These are phyloP conservation scores for Mus pahari DNA, from an alignment of 2,113 vertebrate genomes.

Conservation along the genomic window DNA sequence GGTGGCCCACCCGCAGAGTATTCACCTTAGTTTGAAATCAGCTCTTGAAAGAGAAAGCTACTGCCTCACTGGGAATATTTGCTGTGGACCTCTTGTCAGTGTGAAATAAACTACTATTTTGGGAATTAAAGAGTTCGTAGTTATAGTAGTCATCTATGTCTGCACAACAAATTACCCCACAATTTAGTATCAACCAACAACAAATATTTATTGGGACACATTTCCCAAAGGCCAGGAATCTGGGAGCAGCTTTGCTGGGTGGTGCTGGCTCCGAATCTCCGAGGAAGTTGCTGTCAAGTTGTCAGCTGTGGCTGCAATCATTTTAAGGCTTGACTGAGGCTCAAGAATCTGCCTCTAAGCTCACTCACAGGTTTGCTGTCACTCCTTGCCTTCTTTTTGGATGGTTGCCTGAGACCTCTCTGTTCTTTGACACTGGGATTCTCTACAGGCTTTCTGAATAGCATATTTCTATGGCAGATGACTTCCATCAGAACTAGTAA, in stretches of 20 bases:
- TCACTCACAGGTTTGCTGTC: not conserved
- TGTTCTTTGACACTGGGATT: not conserved
- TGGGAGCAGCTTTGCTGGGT: not conserved
- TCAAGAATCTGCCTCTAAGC: not conserved
- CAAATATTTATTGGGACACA: not conserved
- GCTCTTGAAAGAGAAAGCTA: not conserved
- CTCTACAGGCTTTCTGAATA: not conserved
- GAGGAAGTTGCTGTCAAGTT: not conserved
- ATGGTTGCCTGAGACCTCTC: not conserved
- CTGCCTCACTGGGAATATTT: not conserved
- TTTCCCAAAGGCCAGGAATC: not conserved
- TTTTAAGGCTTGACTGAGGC: not conserved
- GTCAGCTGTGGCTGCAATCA: not conserved
- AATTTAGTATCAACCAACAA: not conserved
- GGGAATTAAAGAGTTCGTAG: not conserved
- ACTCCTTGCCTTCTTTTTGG: not conserved
- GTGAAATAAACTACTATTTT: not conserved
- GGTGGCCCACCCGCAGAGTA: not conserved
- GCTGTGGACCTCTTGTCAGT: not conserved
- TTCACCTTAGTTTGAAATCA: not conserved
- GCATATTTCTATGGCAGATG: not conserved
- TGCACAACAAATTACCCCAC: not conserved
- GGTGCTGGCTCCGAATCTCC: not conserved
- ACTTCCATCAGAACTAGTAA: not conserved
- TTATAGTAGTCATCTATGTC: not conserved